These are phyloP conservation scores for Stictonetta naevosa DNA, from an alignment of 2,113 vertebrate genomes.

Conservation along the genomic window DNA sequence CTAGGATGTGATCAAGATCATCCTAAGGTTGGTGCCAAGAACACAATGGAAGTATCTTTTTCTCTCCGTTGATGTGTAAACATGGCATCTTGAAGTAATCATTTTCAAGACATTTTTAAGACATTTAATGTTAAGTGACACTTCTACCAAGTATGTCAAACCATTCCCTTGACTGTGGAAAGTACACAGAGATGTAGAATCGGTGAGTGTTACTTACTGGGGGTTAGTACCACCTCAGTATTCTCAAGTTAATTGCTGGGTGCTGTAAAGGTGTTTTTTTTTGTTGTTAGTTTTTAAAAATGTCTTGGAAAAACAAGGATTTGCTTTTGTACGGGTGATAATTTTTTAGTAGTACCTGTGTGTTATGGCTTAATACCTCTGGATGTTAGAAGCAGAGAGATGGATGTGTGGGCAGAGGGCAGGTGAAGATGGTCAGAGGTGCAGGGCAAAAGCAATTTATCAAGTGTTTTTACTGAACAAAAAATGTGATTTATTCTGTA, in stretches of 20 bases:
- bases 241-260: neutral
- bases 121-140: neutral
- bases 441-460: conserved; percentile 4
- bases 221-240: neutral
- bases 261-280: neutral
- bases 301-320: neutral
- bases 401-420: neutral
- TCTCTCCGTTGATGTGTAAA: neutral
- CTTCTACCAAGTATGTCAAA: neutral
- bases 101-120: neutral
- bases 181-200: neutral
- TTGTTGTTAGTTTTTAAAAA: too few relatives aligned
- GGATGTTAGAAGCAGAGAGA: neutral
- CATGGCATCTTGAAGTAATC: neutral
- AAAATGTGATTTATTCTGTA: neutral
- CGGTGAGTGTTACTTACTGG: neutral
- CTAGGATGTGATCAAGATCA: neutral
- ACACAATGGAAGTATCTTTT: neutral
- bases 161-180: neutral
- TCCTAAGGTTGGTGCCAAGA: neutral
- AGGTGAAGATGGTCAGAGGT: neutral
- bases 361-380: neutral
- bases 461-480: neutral
- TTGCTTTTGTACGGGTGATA: neutral
- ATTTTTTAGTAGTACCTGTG: neutral